Percentiles rank a stretch among this genome's conserved stretches.
These are phyloP conservation scores for Craniophora ligustri DNA, from an alignment of 2,888 invertebrate species.

Conservation along the genomic window DNA sequence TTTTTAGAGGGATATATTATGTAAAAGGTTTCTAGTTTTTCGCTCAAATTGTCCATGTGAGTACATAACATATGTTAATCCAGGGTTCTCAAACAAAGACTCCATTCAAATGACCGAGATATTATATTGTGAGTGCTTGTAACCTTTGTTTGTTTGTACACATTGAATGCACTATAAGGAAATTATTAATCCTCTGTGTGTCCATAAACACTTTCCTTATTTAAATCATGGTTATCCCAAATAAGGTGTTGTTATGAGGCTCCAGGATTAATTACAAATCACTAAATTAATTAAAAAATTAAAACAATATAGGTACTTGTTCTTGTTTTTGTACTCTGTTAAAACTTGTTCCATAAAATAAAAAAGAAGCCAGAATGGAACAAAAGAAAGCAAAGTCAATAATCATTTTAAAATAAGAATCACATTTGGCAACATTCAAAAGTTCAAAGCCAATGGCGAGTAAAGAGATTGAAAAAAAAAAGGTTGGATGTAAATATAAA, in stretches of 20 bases:
- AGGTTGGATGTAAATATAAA: slow-evolving; percentile 22
- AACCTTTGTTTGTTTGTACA: slow-evolving; percentile 27
- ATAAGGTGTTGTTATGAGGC: no score
- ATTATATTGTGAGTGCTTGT: slow-evolving; percentile 1
- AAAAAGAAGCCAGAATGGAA: not conserved
- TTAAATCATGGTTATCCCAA: no score
- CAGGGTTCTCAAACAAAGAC: slow-evolving; percentile 1
- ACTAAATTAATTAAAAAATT: no score
- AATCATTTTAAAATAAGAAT: not conserved
- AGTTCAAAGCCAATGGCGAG: slow-evolving; percentile 4
- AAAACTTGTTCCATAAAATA: no score
- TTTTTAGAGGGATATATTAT: no score
- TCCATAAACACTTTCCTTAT: no score
- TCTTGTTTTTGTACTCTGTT: no score
- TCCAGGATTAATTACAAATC: no score
- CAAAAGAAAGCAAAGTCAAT: not conserved
- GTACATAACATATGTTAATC: slow-evolving; percentile 2
- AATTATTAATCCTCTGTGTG: no score
- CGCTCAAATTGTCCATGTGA: no score
- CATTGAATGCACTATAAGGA: not conserved
- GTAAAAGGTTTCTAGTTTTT: no score
- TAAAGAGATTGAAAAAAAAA: slow-evolving; percentile 2
- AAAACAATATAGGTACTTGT: no score
- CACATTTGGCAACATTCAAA: not conserved
- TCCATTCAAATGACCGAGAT: slow-evolving; percentile 2